Evolutionary conservation across 2,113 vertebrate genomes (phyloP), one percentile per base, ranked within the genome.

Genomic region (Otolemur garnettii): DNA sequence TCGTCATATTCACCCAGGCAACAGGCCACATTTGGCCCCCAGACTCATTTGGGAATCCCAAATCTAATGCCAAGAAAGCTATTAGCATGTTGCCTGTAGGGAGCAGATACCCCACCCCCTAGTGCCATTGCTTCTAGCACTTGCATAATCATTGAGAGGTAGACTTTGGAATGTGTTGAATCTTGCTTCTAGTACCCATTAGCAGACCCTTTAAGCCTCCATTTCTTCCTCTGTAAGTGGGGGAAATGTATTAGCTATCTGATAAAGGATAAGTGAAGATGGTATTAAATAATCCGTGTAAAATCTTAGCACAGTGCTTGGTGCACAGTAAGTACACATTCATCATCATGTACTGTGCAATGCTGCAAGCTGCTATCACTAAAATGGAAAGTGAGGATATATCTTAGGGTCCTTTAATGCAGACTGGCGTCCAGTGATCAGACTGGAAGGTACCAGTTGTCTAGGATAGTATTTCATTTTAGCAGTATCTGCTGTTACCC

Each of bases 291-390:
- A 75, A n/a, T 80, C 84, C 22, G 4, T 22, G 9, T 64, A 14
- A 80, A 74, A 22, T 87, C 13, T 68, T 81, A 68, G 22, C 75
- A 4, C 35, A 35, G 21, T 42, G 35, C 55, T 35, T 53, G 50
- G 53, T 59, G 22, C 45, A 0, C 33, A 45, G 45, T 74, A 30
- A 68, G 18, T 33, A n/a, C 22, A 17, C 1, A 6, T 18, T 72
- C 21, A 0, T 35, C 18, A n/a, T 42, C 45, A 45, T 38, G 8
- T 78, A 30, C 7, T 3, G 0, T 26, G 15, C 7, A 33, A 4
- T 6, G 18, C 50, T 30, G 10, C 71, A 80, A 11, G 18, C 57
- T 24, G 21, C 72, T 26, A 0, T 57, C 42, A 4, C 64, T 21
- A 68, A 19, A 30, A 4, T 57, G 81, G 22, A 50, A 64, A 55